Percentiles rank a stretch among this genome's conserved stretches.
Evolutionary conservation across 92 coral and sea anemone genomes (phyloP).

Genomic region (Porites lobata): DNA sequence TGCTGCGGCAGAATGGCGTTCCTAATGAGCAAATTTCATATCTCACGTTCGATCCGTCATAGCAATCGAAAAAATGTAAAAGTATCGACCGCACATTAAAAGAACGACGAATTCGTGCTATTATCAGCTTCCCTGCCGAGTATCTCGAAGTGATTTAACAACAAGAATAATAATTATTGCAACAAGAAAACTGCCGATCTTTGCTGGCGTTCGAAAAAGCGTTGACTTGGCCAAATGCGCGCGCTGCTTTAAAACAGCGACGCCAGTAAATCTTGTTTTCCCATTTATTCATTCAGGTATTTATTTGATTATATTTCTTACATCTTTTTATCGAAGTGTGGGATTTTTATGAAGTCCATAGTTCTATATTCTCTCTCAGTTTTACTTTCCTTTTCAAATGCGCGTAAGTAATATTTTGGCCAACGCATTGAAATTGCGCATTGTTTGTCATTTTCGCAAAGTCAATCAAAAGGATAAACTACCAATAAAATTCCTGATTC

Average conservation of each 20-base stretch:
- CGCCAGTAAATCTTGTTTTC: too few species aligned
- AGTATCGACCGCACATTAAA: slow-evolving; percentile 40
- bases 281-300: too few species aligned
- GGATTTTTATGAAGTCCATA: neutral
- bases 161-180: neutral
- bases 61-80: neutral
- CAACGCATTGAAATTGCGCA: slow-evolving; percentile 3
- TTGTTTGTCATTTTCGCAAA: neutral
- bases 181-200: neutral
- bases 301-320: neutral
- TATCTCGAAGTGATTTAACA: slow-evolving; percentile 4
- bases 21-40: slow-evolving; percentile 31
- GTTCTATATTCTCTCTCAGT: neutral
- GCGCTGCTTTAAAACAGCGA: neutral
- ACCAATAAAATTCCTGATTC: slow-evolving; percentile 15
- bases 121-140: slow-evolving; percentile 20
- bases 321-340: neutral
- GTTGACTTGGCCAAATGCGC: neutral
- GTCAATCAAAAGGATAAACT: slow-evolving; percentile 5
- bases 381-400: slow-evolving; percentile 6
- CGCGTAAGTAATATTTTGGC: slow-evolving; percentile 7
- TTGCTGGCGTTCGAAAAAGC: neutral
- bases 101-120: slow-evolving; percentile 8
- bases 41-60: slow-evolving; percentile 29
- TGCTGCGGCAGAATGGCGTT: neutral